These are phyloP conservation scores for Harpagifer antarcticus DNA, from an alignment of 2,797 vertebrate genomes.

Conservation along the genomic window DNA sequence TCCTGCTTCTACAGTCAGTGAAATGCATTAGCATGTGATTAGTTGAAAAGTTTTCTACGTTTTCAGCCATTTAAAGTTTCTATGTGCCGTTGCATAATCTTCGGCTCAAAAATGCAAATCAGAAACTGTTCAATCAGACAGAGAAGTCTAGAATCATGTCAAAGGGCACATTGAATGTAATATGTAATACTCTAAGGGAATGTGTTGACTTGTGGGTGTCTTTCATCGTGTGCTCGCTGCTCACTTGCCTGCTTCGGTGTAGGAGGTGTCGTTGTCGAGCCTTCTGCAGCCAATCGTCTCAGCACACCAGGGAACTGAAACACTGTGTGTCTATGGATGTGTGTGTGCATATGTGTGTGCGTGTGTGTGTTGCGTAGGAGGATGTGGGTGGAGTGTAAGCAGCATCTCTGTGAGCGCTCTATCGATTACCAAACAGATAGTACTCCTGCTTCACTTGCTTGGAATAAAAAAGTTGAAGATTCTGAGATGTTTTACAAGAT, in stretches of 20 bases:
- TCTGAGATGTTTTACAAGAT: conserved; percentile 23
- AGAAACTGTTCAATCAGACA: conserved; percentile 26
- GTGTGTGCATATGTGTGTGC: conserved; percentile 15
- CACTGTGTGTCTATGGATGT: conserved; percentile 40
- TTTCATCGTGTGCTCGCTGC: conserved; percentile 58
- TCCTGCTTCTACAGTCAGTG: neutral
- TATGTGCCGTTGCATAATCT: conserved; percentile 3
- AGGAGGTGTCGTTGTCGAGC: conserved; percentile 81
- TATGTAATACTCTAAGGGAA: neutral
- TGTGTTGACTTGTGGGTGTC: conserved; percentile 43
- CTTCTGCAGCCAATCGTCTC: conserved; percentile 76
- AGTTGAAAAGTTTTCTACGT: neutral
- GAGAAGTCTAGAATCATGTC: conserved; percentile 26
- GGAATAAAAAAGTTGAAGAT: conserved; percentile 29
- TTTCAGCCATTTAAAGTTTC: neutral
- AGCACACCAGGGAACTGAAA: conserved; percentile 61
- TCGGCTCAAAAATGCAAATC: neutral
- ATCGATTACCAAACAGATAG: conserved; percentile 63
- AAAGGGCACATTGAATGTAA: conserved; percentile 32
- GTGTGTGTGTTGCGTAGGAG: conserved; percentile 65
- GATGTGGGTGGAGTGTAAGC: conserved; percentile 71
- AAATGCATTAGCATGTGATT: neutral
- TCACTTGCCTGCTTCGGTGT: conserved; percentile 77
- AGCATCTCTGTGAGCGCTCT: conserved; percentile 49
- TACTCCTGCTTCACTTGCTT: conserved; percentile 36